Conservation (phyloP, 2,888 invertebrate species). For the Globia sparganii region DNA sequence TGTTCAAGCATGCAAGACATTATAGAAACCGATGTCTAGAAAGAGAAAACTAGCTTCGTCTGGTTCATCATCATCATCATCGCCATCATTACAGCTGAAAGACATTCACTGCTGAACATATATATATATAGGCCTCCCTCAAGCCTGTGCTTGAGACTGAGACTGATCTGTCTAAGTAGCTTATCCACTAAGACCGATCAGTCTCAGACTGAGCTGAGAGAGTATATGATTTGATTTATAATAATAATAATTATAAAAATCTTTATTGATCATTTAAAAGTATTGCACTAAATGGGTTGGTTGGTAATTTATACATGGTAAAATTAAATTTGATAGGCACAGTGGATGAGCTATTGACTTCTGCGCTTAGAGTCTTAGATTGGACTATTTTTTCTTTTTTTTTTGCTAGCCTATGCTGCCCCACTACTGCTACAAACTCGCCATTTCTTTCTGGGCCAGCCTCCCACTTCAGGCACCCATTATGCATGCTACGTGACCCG, state of each 20-base stretch:
- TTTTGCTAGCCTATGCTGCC: no score
- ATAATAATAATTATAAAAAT: no score
- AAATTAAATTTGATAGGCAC: background rate
- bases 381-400: no score
- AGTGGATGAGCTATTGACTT: background rate
- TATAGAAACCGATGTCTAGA: background rate
- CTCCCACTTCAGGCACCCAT: background rate
- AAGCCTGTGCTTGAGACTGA: no score
- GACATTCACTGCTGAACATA: background rate
- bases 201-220: background rate
- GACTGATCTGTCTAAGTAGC: no score
- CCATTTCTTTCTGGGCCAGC: background rate
- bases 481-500: background rate
- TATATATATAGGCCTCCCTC: background rate
- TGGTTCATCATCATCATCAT: background rate
- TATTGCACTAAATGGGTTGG: no score
- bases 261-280: no score
- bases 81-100: background rate
- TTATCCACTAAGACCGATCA: no score
- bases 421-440: background rate
- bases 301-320: no score
- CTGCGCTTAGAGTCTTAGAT: background rate
- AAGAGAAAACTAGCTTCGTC: background rate
- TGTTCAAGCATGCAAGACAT: no score
- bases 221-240: no score